Conservation (phyloP, 2,888 invertebrate species). For the Incurvaria masculella region DNA sequence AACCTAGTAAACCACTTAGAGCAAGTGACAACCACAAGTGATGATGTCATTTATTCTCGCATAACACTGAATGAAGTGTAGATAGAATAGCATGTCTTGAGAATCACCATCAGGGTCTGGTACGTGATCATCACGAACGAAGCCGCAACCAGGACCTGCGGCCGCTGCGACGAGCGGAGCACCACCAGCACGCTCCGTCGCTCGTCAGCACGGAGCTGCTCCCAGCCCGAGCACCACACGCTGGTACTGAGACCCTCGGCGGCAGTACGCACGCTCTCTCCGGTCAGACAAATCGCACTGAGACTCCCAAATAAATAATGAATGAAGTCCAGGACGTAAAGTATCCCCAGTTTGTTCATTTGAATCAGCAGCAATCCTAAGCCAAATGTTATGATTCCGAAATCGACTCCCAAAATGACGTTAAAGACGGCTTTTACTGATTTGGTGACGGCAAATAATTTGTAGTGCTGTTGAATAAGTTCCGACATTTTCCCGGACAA, state of each 20-base stretch:
- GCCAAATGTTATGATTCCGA: not conserved
- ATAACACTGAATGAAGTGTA: not conserved
- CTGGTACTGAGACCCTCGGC: not conserved
- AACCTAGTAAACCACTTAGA: too few species aligned
- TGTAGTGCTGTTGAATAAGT: not conserved
- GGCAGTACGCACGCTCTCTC: not conserved
- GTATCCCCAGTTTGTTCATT: not conserved
- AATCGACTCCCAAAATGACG: not conserved
- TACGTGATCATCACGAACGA: not conserved
- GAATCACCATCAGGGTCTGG: not conserved
- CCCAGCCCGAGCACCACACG: not conserved
- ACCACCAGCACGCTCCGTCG: not conserved
- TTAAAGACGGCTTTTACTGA: not conserved
- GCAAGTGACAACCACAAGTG: too few species aligned
- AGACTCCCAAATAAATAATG: not conserved
- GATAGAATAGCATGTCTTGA: not conserved
- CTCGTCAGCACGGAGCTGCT: not conserved
- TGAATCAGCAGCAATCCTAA: not conserved
- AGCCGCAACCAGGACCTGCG: not conserved
- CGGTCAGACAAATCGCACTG: not conserved
- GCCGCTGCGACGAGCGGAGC: not conserved
- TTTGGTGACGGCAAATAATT: not conserved
- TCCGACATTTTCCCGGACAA: not conserved
- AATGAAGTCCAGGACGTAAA: not conserved
- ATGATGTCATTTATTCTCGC: too few species aligned